Base-by-base conservation (phyloP, 2,113 vertebrate genomes). In the Labrus mixtus region DNA sequence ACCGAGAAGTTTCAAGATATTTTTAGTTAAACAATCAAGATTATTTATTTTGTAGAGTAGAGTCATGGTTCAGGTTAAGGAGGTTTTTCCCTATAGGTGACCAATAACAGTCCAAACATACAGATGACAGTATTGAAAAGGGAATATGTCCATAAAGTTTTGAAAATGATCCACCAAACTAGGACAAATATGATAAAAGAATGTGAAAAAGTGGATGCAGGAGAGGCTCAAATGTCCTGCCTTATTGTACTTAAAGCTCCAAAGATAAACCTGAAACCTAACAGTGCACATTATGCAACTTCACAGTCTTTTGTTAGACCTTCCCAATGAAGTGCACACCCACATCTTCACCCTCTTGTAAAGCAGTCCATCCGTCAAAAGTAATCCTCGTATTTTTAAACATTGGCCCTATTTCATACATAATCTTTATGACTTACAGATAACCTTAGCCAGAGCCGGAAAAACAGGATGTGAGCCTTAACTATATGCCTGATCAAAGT, bases 211-310 rank as follows among this genome's bases (percentile, higher is more conserved):
- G 37, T 10, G 4, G 10, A 65, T 36, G 45, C 62, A 36, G 19
- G 6, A 20, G 46, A 51, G 12, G 19, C 11, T 37, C n/a, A 17
- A 0, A 36, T 37, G 11, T 36, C 19, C 25, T 36, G 19, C 48
- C 48, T 51, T 51, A 20, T n/a, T n/a, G 48, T 51, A 65, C 25
- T 46, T 59, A 20, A 56, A 17, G 46, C 17, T 48, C 15, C 15
- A 48, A 48, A 48, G 15, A 48, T 17, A 62, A 25, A 45, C 39
- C 20, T 45, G 22, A 46, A 63, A 11, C 43, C 43, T 63, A 29
- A 29, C 41, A 29, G 25, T 48, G 19, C 10, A 20, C 65, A 55
- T 25, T 19, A 68, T 68, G 53, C 66, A 57, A 15, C 62, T 36
- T 36, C 22, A 36, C 10, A 48, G 17, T 29, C 39, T 33, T 57